These are phyloP conservation scores for Knipowitschia caucasica DNA, from an alignment of 2,797 vertebrate genomes.

Conservation along the genomic window DNA sequence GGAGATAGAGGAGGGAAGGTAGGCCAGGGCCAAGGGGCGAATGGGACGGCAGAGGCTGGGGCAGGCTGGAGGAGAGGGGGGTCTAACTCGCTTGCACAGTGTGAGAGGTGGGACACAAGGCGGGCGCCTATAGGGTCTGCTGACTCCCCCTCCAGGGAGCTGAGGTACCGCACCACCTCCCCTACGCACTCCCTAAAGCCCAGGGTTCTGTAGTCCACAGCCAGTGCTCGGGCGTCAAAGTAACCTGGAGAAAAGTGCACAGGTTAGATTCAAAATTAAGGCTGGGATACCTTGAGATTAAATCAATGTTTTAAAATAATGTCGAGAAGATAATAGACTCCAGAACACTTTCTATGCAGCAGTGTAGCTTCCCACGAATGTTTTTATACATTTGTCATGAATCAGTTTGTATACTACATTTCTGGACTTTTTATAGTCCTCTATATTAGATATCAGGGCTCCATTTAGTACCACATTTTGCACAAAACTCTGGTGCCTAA, in stretches of 20 bases:
- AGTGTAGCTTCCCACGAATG: no score
- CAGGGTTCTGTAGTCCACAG: conserved; percentile 89
- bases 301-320: no score
- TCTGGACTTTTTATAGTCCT: no score
- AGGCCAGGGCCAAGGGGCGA: conserved; percentile 85
- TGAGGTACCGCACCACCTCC: conserved; percentile 90
- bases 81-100: conserved; percentile 88
- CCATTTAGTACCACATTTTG: no score
- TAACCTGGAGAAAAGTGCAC: conserved; percentile 74
- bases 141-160: conserved; percentile 83
- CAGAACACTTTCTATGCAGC: no score
- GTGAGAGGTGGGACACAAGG: conserved; percentile 92
- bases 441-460: no score
- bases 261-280: background rate
- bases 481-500: no score
- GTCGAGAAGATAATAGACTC: no score
- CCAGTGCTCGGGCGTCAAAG: conserved; percentile 87
- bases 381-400: no score
- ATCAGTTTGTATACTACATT: no score
- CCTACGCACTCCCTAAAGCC: conserved; percentile 93
- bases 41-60: conserved; percentile 72
- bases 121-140: conserved; percentile 85
- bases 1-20: conserved; percentile 78
- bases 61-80: conserved; percentile 76
- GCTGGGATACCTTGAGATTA: no score